Evolutionary conservation across 2,113 vertebrate species (phyloP), one percentile per base, ranked within the genome.

Genomic region (Stercorarius parasiticus): DNA sequence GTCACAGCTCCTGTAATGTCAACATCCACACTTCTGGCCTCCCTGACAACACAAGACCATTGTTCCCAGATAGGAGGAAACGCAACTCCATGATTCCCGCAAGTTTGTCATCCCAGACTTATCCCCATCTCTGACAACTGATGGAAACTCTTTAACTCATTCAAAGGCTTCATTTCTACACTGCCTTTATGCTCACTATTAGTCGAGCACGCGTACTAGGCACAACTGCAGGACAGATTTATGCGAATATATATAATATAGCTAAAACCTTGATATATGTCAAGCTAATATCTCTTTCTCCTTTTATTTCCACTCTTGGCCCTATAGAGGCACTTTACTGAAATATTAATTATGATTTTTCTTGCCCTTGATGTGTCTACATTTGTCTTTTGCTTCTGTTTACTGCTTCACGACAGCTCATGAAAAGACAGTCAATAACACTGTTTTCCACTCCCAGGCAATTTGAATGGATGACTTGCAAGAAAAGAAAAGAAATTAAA

Each of bases 311-410:
- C 25, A 19, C 29, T 82, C 74, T 73, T 86, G 43, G 36, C 72
- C 58, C 84, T 96, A 88, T 13, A 66, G 76, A 96, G 45, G 76
- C 64, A 82, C 17, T 93, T 96, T n/a, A 45, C 65, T 96, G 88
- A 97, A 97, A 92, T 86, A 97, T 89, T 97, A 98, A 92, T 97
- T 95, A 96, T 59, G 27, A 81, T 93, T 95, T 96, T 96, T 81
- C 73, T 55, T 93, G 69, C 43, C 56, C 81, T 76, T 43, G 64
- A 58, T 78, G 61, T 52, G 50, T 36, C 43, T 83, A 71, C 53
- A 95, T 97, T 96, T 95, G 56, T 96, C 77, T 97, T 95, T 78
- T 79, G 59, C 56, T 70, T 94, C 84, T 84, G 55, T 95, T 96
- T 94, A 97, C 72, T 90, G 43, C 27, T 93, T 81, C 78, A 47